Base-by-base conservation (phyloP, 2,797 vertebrate species). In the Denticeps clupeoides region DNA sequence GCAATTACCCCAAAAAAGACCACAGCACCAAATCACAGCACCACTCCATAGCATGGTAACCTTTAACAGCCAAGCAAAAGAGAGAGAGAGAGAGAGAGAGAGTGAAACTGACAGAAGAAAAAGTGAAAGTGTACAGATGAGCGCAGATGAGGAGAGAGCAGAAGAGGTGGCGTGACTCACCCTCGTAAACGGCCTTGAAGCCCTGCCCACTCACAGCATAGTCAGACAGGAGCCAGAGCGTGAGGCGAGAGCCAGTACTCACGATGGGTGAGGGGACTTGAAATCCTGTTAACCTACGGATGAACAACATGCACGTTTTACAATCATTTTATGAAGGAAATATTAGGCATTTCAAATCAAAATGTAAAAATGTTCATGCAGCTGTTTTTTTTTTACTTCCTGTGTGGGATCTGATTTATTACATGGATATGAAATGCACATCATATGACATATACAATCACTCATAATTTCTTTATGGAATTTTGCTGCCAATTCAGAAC, bases 191-290 rank as follows among this genome's bases (percentile, higher is more conserved):
- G 10, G 91, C 93, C 55, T 85, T 90, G 71, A 99, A 99, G 65
- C 95, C 95, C 75, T 98, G 95, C 26, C 93, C 95, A 1, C 95
- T 99, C 70, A 99, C 93, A 0, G 94, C 94, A 0, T 97, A 99
- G 78, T 99, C 95, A 0, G 93, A 97, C 56, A 93, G 70, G 1
- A 99, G 85, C 83, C 88, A 94, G 62, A 99, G 71, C 41, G 91
- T 92, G 60, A 99, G 82, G 52, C 86, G 81, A 10, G 86, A 73
- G 53, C 92, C 89, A 0, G 82, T 85, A 8, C 93, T 99, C 72
- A 97, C 92, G 1, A 98, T 84, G 52, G 95, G 92, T 41, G 91
- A 82, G 15, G 95, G 95, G 67, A 96, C 84, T 76, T 94, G 91
- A 83, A 99, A 99, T 49, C 95, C 95, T 0, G 95, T 97, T 78